phyloP scores from a whole-genome alignment of 2,113 vertebrate species.

The Ceuthmochares aereus region DNA sequence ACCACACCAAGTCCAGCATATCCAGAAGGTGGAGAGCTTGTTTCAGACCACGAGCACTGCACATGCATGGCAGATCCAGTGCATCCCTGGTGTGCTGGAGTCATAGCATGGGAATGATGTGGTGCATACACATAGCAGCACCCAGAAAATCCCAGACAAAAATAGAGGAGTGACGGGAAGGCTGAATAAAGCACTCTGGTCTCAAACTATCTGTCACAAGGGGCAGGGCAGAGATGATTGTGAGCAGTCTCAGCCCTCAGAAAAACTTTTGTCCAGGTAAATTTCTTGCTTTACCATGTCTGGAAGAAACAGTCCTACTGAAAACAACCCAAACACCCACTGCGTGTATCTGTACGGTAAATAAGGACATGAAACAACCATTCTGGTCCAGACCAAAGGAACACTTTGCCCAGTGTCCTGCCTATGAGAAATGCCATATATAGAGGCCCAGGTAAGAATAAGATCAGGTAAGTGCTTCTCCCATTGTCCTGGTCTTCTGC shows the following conservation, averaged over 20 bases:
- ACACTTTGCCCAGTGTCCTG: neutral
- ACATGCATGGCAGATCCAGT: fast-evolving
- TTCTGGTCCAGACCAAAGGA: neutral
- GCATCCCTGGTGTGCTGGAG: neutral
- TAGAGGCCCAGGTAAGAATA: neutral
- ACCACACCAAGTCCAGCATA: fast-evolving
- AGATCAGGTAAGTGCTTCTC: neutral
- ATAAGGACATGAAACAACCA: neutral
- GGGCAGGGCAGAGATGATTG: neutral
- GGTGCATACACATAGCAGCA: neutral
- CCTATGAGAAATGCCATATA: neutral
- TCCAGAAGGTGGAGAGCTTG: neutral
- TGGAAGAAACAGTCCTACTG: neutral
- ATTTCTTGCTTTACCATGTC: neutral
- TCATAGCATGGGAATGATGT: too few relatives aligned
- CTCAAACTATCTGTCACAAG: neutral
- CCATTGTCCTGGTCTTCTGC: neutral
- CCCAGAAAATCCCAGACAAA: too few relatives aligned
- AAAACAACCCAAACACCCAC: neutral
- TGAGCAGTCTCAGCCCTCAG: neutral
- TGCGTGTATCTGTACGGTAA: neutral
- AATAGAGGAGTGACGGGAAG: neutral
- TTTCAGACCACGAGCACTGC: neutral
- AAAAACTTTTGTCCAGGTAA: neutral
- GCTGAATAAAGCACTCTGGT: neutral